Base-by-base conservation (phyloP, 1,140 invertebrate genomes). In the Chymomyza costata region DNA sequence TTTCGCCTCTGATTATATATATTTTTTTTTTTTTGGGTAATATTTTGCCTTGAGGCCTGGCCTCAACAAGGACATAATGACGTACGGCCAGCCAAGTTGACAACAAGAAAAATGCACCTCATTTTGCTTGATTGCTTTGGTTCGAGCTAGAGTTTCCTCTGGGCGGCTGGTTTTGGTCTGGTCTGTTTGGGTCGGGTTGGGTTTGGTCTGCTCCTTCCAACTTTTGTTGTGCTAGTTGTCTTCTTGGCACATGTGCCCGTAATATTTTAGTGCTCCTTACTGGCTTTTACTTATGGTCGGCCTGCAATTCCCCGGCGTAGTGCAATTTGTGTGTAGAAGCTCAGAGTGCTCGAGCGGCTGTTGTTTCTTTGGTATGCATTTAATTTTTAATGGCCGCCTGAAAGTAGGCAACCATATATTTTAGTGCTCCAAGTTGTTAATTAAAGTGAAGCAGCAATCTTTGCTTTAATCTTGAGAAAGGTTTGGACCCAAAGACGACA, bases 1-100 rank as follows among this genome's bases (percentile, higher is more conserved):
- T 78, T 78, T 60, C 80, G 58, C 71, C 67, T 73, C 51, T 80
- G 62, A 78, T 78, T 78, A 78, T 78, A n/a, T n/a, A n/a, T 80
- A 43, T 43, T 39, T 19, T 39, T 43, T 30, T 44, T 44, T 30
- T 44, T 63, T 78, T 71, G 35, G 65, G 52, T 44, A 49, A 69
- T 61, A 13, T 11, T 45, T 40, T 35, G 14, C 7, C n/a, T 8
- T 25, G 21, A 3, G 21, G 21, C 21, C 21, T 5, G 21, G 3
- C 21, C 8, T 3, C 21, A 5, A 25, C 21, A 25, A 3, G 8
- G 21, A 25, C 21, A 25, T 3, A 49, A 55, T 37, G 48, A 46
- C 46, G 21, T 5, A 3, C 3, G 21, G 3, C 8, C 21, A 25
- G 21, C 8, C n/a, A 8, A 25, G 21, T 25, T 25, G 21, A 25